These are phyloP conservation scores for Caenorhabditis remanei DNA, from an alignment of 1,140 invertebrate genomes.

Conservation along the genomic window DNA sequence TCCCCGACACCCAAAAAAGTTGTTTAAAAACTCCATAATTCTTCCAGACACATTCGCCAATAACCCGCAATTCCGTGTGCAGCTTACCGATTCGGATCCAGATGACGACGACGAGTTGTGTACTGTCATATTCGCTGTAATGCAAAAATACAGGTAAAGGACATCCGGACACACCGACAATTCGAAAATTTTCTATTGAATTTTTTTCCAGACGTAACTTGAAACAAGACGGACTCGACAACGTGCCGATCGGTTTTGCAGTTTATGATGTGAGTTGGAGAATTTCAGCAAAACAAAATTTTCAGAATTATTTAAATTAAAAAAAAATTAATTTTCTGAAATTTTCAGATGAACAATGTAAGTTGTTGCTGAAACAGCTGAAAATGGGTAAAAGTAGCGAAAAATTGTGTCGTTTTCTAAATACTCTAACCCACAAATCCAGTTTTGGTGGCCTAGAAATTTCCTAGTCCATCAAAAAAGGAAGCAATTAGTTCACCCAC, in stretches of 20 bases:
- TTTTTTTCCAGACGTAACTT: constrained; percentile 86
- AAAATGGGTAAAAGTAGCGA: not conserved
- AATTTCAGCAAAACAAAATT: not conserved
- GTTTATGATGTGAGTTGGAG: constrained; percentile 86
- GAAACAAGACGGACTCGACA: constrained; percentile 89
- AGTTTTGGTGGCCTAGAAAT: too few relatives aligned
- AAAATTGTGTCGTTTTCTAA: not conserved
- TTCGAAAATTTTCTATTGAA: too few relatives aligned
- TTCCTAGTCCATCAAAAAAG: not conserved
- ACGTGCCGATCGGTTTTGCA: constrained; percentile 95
- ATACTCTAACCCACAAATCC: not conserved
- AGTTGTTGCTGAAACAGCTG: not conserved
- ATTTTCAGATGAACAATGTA: constrained; percentile 49
- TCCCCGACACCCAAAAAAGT: not conserved
- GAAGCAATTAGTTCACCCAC: not conserved
- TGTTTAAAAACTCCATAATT: not conserved
- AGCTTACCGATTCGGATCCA: constrained; percentile 86
- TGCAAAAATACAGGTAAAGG: constrained; percentile 83
- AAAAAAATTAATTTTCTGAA: not conserved
- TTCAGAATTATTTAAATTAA: not conserved
- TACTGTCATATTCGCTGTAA: constrained; percentile 90
- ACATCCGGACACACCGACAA: not conserved
- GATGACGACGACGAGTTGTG: constrained; percentile 83
- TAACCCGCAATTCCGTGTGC: constrained; percentile 96
- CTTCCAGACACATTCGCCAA: constrained; percentile 72